Conservation (phyloP, 2,888 invertebrate genomes). For the Drosophila subsilvestris region DNA sequence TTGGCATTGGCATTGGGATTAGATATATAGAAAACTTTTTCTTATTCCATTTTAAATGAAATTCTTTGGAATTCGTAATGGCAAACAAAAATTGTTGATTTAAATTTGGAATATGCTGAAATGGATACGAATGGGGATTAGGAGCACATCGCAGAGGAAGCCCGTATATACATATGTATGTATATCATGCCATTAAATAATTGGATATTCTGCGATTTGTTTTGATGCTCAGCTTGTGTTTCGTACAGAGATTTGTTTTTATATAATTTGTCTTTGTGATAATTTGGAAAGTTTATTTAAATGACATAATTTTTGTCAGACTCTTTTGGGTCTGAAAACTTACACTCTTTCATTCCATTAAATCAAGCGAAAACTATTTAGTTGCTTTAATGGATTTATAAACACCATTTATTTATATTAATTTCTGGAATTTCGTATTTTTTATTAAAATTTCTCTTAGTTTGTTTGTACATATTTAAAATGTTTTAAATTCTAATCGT, state of each 20-base stretch:
- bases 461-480: not conserved
- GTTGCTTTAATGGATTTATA: no score
- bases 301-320: no score
- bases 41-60: not conserved
- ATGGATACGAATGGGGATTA: not conserved
- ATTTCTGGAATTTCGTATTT: not conserved
- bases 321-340: no score
- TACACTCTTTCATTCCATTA: no score
- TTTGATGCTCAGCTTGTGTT: no score
- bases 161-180: not conserved
- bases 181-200: not conserved
- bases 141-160: not conserved
- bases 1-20: no score
- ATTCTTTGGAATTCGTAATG: slow-evolving; percentile 4
- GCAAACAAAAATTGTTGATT: not conserved
- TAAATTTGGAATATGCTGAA: not conserved
- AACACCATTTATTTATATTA: no score
- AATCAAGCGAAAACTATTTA: no score
- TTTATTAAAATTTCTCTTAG: not conserved
- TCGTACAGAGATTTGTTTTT: no score
- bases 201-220: not conserved
- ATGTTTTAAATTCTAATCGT: not conserved
- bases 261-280: no score
- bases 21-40: slow-evolving; percentile 2
- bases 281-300: no score